Evolutionary conservation across 2,888 invertebrate species (phyloP), one percentile per base, ranked within the genome.

Genomic region (Nymphalis polychloros): DNA sequence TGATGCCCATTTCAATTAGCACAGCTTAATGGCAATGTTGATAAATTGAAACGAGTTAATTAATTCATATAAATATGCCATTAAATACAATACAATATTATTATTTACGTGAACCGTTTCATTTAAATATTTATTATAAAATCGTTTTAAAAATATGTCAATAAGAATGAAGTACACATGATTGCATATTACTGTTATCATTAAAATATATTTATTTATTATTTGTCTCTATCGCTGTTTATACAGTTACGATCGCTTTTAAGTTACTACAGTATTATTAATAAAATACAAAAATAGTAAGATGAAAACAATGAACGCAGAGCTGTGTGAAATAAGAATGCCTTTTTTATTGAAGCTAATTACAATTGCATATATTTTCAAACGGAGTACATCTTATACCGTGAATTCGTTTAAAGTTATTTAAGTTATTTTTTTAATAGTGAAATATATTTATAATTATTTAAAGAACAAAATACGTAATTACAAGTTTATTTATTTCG

Each of bases 401-500:
- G 72, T 83, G 86, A 85, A 87, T 71, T 78, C 70, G 27, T 57
- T 76, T 13, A 41, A 41, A 13, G 2, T 23, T 23, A 23, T 23
- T 23, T 23, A n/a, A n/a, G 3, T 0, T 4, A 41, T 41, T 13
- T 73, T 82, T 85, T 82, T 84, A 84, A 84, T 82, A 83, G 79
- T 75, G 80, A 79, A 77, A 80, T 83, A 86, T 84, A 85, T 82
- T 75, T 79, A 75, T 81, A 83, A 77, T 60, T 64, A 67, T 89
- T 88, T 79, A 93, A 93, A 92, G 93, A 82, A 88, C 91, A 73
- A 81, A 78, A 79, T 81, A 82, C 84, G 85, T 86, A 86, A 85
- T 81, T 74, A 74, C 76, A 74, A 80, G 81, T 88, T 87, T 90
- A 84, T 88, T 87, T 88, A 84, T 86, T 89, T 86, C 82, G 82